Base-by-base conservation (phyloP, 2,888 invertebrate genomes). In the Neoascia interrupta region DNA sequence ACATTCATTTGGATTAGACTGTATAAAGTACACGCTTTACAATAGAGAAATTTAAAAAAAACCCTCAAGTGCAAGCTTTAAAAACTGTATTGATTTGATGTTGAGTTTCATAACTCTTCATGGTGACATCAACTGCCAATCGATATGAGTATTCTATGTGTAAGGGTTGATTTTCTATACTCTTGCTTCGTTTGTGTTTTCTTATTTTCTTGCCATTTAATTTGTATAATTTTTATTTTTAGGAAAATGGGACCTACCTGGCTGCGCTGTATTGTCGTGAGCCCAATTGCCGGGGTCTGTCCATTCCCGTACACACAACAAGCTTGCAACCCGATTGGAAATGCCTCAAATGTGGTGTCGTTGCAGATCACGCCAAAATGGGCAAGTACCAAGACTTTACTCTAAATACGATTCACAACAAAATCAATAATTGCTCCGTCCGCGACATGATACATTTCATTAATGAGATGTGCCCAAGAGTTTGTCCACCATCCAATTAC, bases 301-400 rank as follows among this genome's bases (percentile, higher is more conserved):
- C 87, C 13, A 84, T 92, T 69, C 92, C 93, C 6, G 90, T 90
- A 0, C 90, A 93, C 85, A 92, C 94, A 3, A 87, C 92, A 61
- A 90, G 92, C 28, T 87, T 90, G 81, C 87, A 88, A 4, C 91
- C 93, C 0, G 86, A 89, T 3, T 94, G 94, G 94, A 90, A 91
- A 74, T 94, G 94, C 85, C 89, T 91, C 69, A 91, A 89, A 83
- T 94, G 94, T 84, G 89, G 84, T 31, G 84, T 82, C 26, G 83
- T 86, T 5, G 85, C 87, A 47, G 84, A 85, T 4, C 86, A 86
- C 26, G 73, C 85, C 5, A 86, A 87, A 81, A 87, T 87, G 85
- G 85, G 86, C 0, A 85, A 87, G 19, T 86, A 87, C 66, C 88
- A 88, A 81, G 87, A 88, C 69, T 87, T 88, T 34, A 85, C 87